Evolutionary conservation across 2,113 vertebrate genomes (phyloP).

Genomic region (Smithornis capensis): DNA sequence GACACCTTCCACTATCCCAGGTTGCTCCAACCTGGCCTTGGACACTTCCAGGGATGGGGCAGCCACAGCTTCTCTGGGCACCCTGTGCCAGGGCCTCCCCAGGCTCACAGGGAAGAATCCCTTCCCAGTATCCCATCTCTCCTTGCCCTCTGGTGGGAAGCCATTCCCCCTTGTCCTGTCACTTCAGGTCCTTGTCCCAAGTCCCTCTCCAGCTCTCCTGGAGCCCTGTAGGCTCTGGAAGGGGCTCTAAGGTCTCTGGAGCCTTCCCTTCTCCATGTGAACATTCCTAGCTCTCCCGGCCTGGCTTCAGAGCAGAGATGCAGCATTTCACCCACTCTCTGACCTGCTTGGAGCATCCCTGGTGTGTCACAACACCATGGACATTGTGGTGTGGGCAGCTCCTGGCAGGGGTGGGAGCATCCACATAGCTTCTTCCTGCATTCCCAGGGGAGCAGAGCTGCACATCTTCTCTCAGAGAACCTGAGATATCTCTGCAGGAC

Average conservation of each 20-base stretch:
- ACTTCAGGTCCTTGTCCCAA: not conserved
- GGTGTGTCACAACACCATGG: fast-evolving
- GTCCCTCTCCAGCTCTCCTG: not conserved
- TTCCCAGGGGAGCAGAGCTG: not conserved
- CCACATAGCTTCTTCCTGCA: not conserved
- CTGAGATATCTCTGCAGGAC: not conserved
- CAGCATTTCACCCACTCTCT: not conserved
- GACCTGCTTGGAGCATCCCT: not conserved
- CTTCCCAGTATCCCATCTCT: fast-evolving
- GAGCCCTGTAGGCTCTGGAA: not conserved
- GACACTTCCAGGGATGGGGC: not conserved
- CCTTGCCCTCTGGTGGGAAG: not conserved
- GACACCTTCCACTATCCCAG: not conserved
- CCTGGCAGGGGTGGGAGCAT: not conserved
- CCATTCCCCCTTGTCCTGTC: not conserved
- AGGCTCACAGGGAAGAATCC: fast-evolving
- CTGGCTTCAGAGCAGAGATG: not conserved
- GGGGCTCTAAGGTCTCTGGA: not conserved
- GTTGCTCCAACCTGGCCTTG: not conserved
- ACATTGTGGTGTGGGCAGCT: not conserved
- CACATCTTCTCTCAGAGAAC: not conserved
- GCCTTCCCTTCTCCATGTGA: not conserved
- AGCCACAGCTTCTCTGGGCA: not conserved
- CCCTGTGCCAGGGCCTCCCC: fast-evolving
- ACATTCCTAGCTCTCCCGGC: not conserved